These are phyloP conservation scores for Rhyzopertha dominica DNA, from an alignment of 1,140 invertebrate genomes.

Conservation along the genomic window DNA sequence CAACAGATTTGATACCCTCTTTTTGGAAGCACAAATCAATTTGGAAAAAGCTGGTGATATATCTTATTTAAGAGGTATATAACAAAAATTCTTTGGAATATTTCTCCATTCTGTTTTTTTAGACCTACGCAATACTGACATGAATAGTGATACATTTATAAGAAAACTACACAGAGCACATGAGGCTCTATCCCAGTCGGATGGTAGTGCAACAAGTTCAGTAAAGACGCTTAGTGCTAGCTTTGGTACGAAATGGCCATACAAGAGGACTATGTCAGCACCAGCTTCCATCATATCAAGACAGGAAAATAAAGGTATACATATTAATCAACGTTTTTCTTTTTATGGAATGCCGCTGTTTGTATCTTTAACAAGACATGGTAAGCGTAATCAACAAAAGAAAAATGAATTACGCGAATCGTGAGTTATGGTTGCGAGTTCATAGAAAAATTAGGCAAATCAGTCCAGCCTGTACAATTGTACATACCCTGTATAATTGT, in stretches of 20 bases:
- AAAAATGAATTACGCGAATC: too few relatives aligned
- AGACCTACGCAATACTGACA: constrained; percentile 88
- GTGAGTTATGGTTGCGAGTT: too few relatives aligned
- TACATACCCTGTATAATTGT: too few relatives aligned
- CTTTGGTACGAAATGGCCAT: constrained; percentile 90
- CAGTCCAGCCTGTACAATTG: too few relatives aligned
- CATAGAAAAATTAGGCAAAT: too few relatives aligned
- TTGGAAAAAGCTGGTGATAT: constrained; percentile 79
- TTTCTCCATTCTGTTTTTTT: constrained; percentile 19
- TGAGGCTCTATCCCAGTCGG: constrained; percentile 75
- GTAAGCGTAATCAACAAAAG: too few relatives aligned
- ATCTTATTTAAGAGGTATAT: constrained; percentile 70
- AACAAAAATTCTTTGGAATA: constrained; percentile 5
- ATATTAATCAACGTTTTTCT: too few relatives aligned
- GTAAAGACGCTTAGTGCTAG: constrained; percentile 83
- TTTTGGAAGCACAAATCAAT: constrained; percentile 90
- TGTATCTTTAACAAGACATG: too few relatives aligned
- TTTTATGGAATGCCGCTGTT: too few relatives aligned
- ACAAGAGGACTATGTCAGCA: constrained; percentile 89
- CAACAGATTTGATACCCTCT: constrained; percentile 92
- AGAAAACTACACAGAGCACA: constrained; percentile 85
- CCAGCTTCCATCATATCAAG: constrained; percentile 75
- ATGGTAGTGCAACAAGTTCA: constrained; percentile 54
- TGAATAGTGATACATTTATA: constrained; percentile 82
- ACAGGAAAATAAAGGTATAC: constrained; percentile 70